Evolutionary conservation across 2,113 vertebrate species (phyloP).

Genomic region (Petrocephalus microphthalmus): DNA sequence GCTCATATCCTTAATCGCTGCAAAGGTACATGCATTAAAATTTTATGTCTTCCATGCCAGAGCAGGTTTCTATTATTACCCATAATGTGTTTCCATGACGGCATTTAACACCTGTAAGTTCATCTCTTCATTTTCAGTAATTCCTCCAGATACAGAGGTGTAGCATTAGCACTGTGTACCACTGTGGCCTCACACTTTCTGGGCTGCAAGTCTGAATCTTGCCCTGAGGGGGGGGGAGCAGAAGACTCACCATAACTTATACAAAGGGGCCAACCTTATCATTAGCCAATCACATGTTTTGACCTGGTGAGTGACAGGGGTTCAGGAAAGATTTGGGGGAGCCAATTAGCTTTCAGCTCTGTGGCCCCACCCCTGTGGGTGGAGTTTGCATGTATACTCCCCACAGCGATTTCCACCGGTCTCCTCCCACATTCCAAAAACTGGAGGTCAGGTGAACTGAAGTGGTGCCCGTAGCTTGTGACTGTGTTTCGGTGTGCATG

Average conservation of each 20-base stretch:
- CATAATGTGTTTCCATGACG: neutral
- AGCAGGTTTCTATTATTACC: conserved; percentile 2
- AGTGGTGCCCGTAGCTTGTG: too few relatives aligned
- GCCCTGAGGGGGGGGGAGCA: too few relatives aligned
- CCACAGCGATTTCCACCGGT: too few relatives aligned
- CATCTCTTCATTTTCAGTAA: neutral
- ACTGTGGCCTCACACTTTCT: neutral
- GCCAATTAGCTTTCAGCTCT: neutral
- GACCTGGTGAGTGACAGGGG: neutral
- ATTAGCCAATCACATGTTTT: neutral
- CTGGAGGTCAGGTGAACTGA: too few relatives aligned
- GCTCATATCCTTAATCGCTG: neutral
- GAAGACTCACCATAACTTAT: too few relatives aligned
- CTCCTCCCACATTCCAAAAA: too few relatives aligned
- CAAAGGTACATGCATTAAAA: neutral
- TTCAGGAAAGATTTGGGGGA: neutral
- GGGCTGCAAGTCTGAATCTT: neutral
- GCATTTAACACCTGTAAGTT: neutral
- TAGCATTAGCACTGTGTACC: neutral
- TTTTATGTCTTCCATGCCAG: neutral
- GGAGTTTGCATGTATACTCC: neutral
- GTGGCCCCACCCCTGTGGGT: neutral
- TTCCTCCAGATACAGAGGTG: neutral
- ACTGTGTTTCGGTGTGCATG: too few relatives aligned
- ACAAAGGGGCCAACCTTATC: too few relatives aligned